Conservation (phyloP, 2,113 vertebrate genomes). For the Anoplopoma fimbria region DNA sequence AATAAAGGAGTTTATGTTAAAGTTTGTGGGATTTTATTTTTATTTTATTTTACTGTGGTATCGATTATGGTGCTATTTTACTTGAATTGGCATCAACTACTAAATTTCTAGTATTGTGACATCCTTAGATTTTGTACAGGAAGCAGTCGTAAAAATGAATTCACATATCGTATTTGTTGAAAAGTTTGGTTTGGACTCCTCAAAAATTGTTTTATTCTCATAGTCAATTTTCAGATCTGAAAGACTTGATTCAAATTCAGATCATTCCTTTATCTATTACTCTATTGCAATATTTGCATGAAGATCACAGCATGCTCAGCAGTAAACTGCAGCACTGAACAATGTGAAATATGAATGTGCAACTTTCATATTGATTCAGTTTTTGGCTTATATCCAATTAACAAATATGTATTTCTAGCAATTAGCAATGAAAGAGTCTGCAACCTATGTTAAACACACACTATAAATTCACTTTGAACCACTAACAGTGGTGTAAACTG, state of each 20-base stretch:
- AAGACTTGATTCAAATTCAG: no score
- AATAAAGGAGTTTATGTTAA: no score
- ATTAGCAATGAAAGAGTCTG: slow-evolving; percentile 25
- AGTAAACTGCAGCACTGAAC: slow-evolving; percentile 1
- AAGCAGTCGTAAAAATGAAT: neutral
- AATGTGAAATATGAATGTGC: neutral
- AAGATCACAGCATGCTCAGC: neutral
- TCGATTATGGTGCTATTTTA: neutral
- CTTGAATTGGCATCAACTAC: neutral
- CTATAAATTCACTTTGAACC: slow-evolving; percentile 16
- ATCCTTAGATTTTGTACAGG: neutral
- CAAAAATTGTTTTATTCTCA: neutral
- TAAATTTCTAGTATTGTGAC: neutral
- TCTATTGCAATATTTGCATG: neutral
- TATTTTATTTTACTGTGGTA: neutral
- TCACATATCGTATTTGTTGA: neutral
- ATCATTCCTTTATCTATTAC: neutral
- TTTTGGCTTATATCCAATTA: slow-evolving; percentile 29
- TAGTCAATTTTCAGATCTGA: neutral
- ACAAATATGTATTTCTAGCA: slow-evolving; percentile 25
- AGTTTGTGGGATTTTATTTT: neutral
- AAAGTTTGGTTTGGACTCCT: neutral
- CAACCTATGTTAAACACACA: slow-evolving; percentile 15
- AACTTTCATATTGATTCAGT: slow-evolving; percentile 28
- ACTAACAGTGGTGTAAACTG: slow-evolving; percentile 4